A percentile compares a stretch with the other conserved stretches of the same genome.
phyloP scores from a whole-genome alignment of 2,113 vertebrate species.

The Zapornia atra region DNA sequence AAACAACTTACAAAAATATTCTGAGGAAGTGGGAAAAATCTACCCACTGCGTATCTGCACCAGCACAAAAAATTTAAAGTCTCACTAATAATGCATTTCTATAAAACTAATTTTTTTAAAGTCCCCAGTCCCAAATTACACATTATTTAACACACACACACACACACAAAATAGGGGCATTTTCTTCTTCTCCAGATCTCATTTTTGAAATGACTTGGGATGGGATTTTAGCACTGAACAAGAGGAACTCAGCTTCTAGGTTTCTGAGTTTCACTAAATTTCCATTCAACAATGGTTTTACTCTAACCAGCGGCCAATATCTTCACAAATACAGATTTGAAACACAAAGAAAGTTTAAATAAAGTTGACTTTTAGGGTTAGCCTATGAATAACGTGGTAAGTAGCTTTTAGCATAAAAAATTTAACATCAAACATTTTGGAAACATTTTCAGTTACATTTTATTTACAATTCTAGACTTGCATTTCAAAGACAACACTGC shows the following conservation, averaged over 20 bases:
- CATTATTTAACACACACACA: background rate
- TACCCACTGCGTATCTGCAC: background rate
- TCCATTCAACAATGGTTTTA: background rate
- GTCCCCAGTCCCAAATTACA: background rate
- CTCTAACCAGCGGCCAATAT: background rate
- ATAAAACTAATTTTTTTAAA: background rate
- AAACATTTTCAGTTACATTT: background rate
- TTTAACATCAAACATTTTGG: background rate
- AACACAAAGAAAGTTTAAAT: background rate
- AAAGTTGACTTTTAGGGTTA: background rate
- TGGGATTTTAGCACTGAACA: background rate
- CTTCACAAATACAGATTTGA: background rate
- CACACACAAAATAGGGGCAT: no score
- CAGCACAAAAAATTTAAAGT: background rate
- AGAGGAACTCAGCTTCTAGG: background rate
- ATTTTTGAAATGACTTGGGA: background rate
- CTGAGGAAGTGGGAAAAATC: background rate
- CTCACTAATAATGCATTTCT: background rate
- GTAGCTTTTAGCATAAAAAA: background rate
- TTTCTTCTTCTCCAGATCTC: background rate
- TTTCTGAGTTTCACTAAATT: background rate
- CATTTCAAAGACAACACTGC: background rate
- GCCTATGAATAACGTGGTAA: background rate
- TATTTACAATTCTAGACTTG: background rate
- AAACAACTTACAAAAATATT: background rate